Conservation (phyloP, 2,888 invertebrate genomes). For the Chrysolina oricalcia region DNA sequence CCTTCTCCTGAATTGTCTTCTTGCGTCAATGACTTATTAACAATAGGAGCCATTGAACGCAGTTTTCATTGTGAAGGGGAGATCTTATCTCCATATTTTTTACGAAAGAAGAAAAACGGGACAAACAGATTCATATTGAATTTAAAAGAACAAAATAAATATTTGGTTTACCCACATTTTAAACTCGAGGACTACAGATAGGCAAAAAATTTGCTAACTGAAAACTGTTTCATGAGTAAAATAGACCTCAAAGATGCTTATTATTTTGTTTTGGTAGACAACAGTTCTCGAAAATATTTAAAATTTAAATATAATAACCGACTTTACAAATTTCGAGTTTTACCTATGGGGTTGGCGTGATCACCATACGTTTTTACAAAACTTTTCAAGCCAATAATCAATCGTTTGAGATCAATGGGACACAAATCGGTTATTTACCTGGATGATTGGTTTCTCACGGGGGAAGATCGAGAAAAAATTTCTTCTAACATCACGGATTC, state of each 20-base stretch:
- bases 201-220: background rate
- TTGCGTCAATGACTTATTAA: too few relatives aligned
- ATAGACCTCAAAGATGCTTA: slow-evolving; percentile 22
- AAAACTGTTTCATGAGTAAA: background rate
- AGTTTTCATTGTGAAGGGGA: background rate
- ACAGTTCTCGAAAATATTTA: background rate
- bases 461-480: background rate
- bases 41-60: background rate
- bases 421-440: background rate
- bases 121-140: background rate
- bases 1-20: background rate
- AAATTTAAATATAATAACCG: background rate
- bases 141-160: slow-evolving; percentile 13
- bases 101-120: background rate
- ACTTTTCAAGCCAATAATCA: background rate
- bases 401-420: background rate
- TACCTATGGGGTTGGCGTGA: background rate
- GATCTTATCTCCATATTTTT: background rate
- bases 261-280: background rate
- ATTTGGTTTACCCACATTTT: background rate
- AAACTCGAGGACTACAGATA: slow-evolving; percentile 5
- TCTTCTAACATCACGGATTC: background rate
- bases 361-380: background rate
- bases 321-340: background rate
- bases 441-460: background rate